These are phyloP conservation scores for Silurus aristotelis DNA, from an alignment of 2,797 vertebrate species.

Conservation along the genomic window DNA sequence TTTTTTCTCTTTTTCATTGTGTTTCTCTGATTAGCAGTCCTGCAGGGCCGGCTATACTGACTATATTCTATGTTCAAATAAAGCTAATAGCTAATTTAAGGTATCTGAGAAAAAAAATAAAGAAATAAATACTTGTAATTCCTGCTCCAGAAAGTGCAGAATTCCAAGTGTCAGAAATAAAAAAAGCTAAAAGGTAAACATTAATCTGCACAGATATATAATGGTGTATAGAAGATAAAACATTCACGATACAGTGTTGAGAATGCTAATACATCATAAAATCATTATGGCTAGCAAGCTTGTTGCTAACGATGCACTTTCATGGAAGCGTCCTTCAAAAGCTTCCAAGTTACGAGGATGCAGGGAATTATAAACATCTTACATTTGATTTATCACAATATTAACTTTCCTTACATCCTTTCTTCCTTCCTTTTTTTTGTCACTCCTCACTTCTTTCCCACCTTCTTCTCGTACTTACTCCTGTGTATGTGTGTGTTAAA, in stretches of 20 bases:
- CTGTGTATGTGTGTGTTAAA: not conserved
- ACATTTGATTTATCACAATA: not conserved
- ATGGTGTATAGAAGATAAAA: not conserved
- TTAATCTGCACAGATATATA: not conserved
- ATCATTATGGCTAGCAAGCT: not conserved
- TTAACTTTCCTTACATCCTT: not conserved
- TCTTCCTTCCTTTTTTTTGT: too few species aligned
- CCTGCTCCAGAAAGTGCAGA: not conserved
- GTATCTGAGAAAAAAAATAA: not conserved
- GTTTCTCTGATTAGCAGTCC: not conserved
- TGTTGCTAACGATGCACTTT: not conserved
- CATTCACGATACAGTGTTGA: not conserved
- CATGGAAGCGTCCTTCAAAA: not conserved
- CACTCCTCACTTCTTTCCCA: too few species aligned
- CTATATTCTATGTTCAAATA: not conserved
- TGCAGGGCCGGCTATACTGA: too few species aligned
- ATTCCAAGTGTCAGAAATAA: not conserved
- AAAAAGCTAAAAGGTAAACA: not conserved
- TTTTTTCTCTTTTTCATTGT: not conserved
- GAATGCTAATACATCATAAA: not conserved
- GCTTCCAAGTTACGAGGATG: not conserved
- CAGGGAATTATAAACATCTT: not conserved
- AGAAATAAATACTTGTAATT: not conserved
- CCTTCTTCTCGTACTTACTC: too few species aligned
- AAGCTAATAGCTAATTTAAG: not conserved